Evolutionary conservation across 2,888 invertebrate species (phyloP), one percentile per base, ranked within the genome.

Genomic region (Himalopsyche japonica): DNA sequence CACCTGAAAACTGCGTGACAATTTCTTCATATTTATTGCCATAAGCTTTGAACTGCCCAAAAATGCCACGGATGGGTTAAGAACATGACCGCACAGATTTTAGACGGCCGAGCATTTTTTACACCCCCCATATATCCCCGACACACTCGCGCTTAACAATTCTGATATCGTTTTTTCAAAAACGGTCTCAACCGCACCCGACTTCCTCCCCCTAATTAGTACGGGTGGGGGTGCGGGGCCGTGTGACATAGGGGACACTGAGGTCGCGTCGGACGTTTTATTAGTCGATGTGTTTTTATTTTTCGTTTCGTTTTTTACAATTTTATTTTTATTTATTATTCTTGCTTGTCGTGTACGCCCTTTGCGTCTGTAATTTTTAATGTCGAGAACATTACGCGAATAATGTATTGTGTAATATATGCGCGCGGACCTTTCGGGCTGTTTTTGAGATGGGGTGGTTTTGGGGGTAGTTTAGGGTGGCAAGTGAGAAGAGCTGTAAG

Each of bases 291-390:
- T 47, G 57, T 80, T 80, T 47, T 49, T 20, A 47, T 48, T 49
- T 80, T 20, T 57, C 57, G 57, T 57, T 57, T 57, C 20, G 57
- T 57, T 57, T 57, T 43, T 57, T 24, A 24, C 57, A 57, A 57
- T 57, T 57, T 57, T 57, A 57, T 57, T 57, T 57, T 57, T 57
- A 57, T 57, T 57, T 57, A 57, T 57, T 57, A 57, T 57, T 57
- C 57, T 57, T 57, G 57, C 24, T 57, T 24, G 57, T 57, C 57
- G 57, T 20, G 57, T 7, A 15, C 57, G 57, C 57, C 80, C 57
- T 80, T 47, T 49, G 76, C 76, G 30, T 76, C 76, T 76, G 76
- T 76, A 76, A 76, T 76, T 76, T 76, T 76, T 76, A 76, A 76
- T 76, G 76, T 76, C 30, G 76, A 27, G 76, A 32, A 30, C 76